phyloP scores from a whole-genome alignment of 2,113 vertebrate species.

The Oriolus oriolus region DNA sequence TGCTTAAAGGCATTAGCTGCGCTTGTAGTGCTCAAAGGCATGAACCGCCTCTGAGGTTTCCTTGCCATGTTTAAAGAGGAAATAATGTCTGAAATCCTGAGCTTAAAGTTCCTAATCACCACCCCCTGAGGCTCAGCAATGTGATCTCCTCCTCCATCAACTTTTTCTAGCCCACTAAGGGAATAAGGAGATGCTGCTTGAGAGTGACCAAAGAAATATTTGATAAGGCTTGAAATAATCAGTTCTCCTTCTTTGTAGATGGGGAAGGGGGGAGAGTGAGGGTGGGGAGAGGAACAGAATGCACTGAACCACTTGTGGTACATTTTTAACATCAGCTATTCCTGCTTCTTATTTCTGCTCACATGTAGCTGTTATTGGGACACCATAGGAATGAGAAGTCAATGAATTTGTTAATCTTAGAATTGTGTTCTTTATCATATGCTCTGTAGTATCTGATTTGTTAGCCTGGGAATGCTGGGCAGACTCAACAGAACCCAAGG shows the following conservation, averaged over 20 bases:
- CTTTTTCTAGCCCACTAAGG: not conserved
- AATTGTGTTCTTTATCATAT: not conserved
- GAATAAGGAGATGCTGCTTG: not conserved
- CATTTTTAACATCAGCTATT: not conserved
- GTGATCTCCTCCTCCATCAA: not conserved
- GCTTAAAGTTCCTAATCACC: not conserved
- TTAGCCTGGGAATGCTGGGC: not conserved
- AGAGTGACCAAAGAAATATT: not conserved
- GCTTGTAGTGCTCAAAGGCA: not conserved
- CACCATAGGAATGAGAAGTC: not conserved
- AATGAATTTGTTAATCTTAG: not conserved
- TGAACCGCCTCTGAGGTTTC: not conserved
- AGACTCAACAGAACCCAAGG: not conserved
- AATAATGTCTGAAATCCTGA: not conserved
- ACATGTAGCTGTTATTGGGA: not conserved
- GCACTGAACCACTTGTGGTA: not conserved
- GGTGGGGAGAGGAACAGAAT: rapidly evolving
- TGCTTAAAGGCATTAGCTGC: not conserved
- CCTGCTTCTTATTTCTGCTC: not conserved
- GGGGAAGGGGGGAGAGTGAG: not conserved
- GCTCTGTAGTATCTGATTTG: not conserved
- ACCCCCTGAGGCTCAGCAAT: not conserved
- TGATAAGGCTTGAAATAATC: not conserved
- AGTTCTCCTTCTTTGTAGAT: not conserved
- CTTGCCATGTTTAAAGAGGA: not conserved